Evolutionary conservation across 2,113 vertebrate species (phyloP).

Genomic region (Andinoacara biseriatus): DNA sequence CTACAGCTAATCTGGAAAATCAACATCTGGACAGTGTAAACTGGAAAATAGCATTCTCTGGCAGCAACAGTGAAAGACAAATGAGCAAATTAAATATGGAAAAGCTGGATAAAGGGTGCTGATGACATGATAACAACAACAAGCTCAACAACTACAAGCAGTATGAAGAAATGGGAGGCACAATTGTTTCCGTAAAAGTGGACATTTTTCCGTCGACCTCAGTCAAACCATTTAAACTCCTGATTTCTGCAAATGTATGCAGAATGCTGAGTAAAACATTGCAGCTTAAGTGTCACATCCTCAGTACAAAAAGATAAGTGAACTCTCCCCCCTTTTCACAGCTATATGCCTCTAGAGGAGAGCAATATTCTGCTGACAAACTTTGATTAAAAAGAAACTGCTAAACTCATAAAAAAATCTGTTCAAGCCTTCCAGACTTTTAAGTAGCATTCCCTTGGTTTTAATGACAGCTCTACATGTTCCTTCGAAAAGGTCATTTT

Average conservation of each 20-base stretch:
- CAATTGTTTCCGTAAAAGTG: neutral
- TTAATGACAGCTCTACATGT: no score
- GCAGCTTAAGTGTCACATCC: neutral
- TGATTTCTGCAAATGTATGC: neutral
- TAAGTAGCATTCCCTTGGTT: no score
- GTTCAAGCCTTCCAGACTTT: no score
- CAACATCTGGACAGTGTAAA: slow-evolving; percentile 27
- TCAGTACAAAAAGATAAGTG: neutral
- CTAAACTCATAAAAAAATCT: no score
- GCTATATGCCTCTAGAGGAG: neutral
- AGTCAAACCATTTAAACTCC: neutral
- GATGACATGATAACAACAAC: neutral
- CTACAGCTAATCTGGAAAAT: slow-evolving; percentile 5
- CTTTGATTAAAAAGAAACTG: neutral
- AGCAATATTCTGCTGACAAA: neutral
- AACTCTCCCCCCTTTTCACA: neutral
- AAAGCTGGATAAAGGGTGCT: neutral
- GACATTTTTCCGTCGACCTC: neutral
- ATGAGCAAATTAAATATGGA: neutral
- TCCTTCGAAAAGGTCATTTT: no score
- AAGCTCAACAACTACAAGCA: neutral
- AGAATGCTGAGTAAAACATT: neutral
- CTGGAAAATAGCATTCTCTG: slow-evolving; percentile 2
- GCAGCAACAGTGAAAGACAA: neutral
- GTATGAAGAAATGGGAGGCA: neutral